Base-by-base conservation (phyloP, 1,140 invertebrate species). In the Ooceraea biroi region DNA sequence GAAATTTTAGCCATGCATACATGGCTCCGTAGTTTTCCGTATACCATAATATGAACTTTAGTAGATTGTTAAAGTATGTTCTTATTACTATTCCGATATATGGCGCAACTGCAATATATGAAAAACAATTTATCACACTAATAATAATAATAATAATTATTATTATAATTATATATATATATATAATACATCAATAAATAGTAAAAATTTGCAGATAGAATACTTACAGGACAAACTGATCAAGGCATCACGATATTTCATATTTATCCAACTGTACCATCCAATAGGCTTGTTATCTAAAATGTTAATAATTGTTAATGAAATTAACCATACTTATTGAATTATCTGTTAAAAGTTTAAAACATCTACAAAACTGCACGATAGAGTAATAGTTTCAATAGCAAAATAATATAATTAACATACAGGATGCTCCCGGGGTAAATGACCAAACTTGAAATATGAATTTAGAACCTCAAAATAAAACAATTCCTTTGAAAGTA, bases 21-120 rank as follows among this genome's bases (percentile, higher is more conserved):
- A 92, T 0, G 0, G 90, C 88, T n/a, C 14, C 88, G 5, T 63
- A 1, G 2, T 36, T 55, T 17, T 68, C 63, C 0, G 52, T 0
- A 0, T 82, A 0, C 90, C 90, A 88, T 14, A 83, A 71, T 10
- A 46, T 22, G 0, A 73, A 0, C 0, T 0, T 1, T 1, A 89
- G 0, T 0, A 72, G 58, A 0, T 30, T 27, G 65, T 92, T 87
- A 61, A 50, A 85, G 0, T 8, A 58, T 10, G 3, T 27, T 60
- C 85, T 83, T 2, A 85, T 0, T 3, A 89, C 10, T 14, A 11
- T 0, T 7, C 91, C 88, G 1, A 92, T 82, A 17, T 72, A 66
- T 0, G 91, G 90, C 0, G 83, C 8, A 58, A 30, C 91, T 92
- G 14, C 8, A 88, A 85, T 22, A 57, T 22, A 60, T 0, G 19